These are phyloP conservation scores for Musca vetustissima DNA, from an alignment of 1,140 invertebrate species.

Conservation along the genomic window DNA sequence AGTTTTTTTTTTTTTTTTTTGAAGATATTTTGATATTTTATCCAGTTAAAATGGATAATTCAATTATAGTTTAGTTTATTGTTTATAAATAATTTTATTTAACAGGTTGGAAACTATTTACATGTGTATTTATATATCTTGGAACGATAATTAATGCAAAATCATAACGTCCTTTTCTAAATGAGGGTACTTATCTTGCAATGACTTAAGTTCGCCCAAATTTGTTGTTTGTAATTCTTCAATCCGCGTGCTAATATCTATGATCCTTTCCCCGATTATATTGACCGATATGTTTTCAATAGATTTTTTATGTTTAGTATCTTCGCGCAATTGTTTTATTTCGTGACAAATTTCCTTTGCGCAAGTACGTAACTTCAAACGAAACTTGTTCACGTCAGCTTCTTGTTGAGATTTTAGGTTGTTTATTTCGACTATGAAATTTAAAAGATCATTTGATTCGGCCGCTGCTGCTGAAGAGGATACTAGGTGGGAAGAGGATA, in stretches of 20 bases:
- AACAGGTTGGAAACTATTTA: no score
- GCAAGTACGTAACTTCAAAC: slow-evolving; percentile 31
- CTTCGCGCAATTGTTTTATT: slow-evolving; percentile 39
- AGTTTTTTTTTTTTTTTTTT: no score
- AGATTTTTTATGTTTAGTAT: slow-evolving; percentile 41
- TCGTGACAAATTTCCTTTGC: slow-evolving; percentile 44
- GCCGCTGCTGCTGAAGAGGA: not conserved
- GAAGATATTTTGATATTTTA: no score
- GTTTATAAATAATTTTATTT: no score
- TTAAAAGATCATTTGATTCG: slow-evolving; percentile 17
- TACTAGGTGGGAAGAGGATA: no score
- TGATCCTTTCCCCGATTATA: slow-evolving; percentile 39
- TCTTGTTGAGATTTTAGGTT: slow-evolving; percentile 34
- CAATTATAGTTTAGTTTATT: no score
- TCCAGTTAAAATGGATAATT: no score
- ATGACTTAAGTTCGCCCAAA: slow-evolving; percentile 32
- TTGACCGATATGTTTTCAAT: slow-evolving; percentile 39
- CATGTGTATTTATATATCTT: no score
- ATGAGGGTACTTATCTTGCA: slow-evolving; percentile 35
- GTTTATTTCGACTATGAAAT: slow-evolving; percentile 40
- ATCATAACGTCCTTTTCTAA: slow-evolving; percentile 33
- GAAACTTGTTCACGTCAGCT: slow-evolving; percentile 34
- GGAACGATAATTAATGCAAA: no score
- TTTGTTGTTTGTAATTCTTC: slow-evolving; percentile 36
- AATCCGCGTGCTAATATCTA: slow-evolving; percentile 39